These are phyloP conservation scores for Drosophila picticornis DNA, from an alignment of 2,888 invertebrate genomes.

Conservation along the genomic window DNA sequence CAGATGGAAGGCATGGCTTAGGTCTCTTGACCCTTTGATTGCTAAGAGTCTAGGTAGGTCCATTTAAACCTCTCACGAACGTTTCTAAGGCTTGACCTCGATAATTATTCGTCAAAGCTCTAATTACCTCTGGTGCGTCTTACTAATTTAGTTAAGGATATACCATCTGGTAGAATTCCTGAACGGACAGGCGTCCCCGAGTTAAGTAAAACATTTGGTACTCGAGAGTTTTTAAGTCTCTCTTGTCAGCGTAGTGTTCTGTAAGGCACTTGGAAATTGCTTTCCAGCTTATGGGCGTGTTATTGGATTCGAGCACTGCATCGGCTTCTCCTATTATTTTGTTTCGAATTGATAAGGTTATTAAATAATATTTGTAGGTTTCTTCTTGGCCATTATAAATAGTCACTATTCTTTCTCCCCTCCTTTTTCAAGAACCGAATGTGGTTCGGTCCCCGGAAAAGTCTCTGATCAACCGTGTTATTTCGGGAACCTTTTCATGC, in stretches of 20 bases:
- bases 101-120: too few species aligned
- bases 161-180: neutral
- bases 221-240: neutral
- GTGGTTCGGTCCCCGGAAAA: neutral
- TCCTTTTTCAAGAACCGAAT: neutral
- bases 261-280: neutral
- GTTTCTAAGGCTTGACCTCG: too few species aligned
- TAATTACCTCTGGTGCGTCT: too few species aligned
- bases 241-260: neutral
- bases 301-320: neutral
- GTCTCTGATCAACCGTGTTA: neutral
- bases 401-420: neutral
- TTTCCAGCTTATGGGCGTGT: neutral
- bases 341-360: neutral
- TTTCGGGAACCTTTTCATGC: neutral
- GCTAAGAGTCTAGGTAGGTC: too few species aligned
- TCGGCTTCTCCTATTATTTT: neutral
- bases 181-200: neutral
- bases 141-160: neutral
- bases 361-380: neutral
- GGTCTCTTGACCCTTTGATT: too few species aligned
- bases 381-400: neutral
- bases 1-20: too few species aligned
- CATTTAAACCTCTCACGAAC: too few species aligned
- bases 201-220: neutral